A percentile compares a stretch with the other conserved stretches of the same genome.
These are phyloP conservation scores for Rhodinocichla rosea DNA, from an alignment of 2,113 vertebrate species.

Conservation along the genomic window DNA sequence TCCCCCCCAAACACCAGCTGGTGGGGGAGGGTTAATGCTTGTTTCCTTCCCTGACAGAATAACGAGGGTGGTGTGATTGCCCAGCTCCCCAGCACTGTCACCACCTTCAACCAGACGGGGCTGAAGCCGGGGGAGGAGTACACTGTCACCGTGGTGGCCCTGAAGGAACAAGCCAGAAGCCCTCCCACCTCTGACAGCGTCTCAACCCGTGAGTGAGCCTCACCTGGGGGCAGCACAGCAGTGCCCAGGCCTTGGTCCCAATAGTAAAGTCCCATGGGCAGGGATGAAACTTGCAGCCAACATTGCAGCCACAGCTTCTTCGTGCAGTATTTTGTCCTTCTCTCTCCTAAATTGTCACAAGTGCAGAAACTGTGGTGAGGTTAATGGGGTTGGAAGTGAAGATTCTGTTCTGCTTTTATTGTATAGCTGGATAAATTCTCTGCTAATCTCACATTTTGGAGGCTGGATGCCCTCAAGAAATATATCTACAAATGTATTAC, in stretches of 20 bases:
- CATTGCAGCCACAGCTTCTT: neutral
- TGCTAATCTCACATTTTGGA: neutral
- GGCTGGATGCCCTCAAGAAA: neutral
- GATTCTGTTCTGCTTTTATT: neutral
- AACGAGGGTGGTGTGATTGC: conserved; percentile 95
- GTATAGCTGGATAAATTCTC: neutral
- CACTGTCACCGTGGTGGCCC: conserved; percentile 89
- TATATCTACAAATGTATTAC: neutral
- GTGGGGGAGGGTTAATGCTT: neutral
- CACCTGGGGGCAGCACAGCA: neutral
- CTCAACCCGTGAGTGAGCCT: conserved; percentile 83
- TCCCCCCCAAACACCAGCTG: neutral
- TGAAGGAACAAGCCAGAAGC: conserved; percentile 91
- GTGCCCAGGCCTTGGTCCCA: neutral
- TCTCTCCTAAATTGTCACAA: neutral
- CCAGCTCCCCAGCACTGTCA: conserved; percentile 93
- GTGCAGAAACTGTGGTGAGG: accelerated
- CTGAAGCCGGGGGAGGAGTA: conserved; percentile 95
- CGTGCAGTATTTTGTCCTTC: neutral
- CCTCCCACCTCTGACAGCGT: conserved; percentile 84
- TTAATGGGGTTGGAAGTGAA: neutral
- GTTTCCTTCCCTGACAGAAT: conserved; percentile 72
- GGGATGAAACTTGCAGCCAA: neutral
- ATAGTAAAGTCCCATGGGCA: neutral
- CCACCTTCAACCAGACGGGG: conserved; percentile 92